Evolutionary conservation across 2,888 invertebrate genomes (phyloP).

Genomic region (Galeopsomyia nigrocyanea): DNA sequence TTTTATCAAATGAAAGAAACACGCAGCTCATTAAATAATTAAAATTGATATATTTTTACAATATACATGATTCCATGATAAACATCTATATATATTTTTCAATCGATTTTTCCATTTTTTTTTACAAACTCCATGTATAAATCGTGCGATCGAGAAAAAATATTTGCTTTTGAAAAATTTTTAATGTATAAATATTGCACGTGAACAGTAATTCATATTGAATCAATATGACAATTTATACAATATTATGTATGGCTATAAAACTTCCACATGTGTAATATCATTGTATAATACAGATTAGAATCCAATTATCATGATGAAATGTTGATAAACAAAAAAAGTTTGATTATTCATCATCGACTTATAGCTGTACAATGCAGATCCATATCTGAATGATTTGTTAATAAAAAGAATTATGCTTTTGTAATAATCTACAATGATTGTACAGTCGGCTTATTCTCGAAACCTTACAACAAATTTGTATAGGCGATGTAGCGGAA

Average conservation of each 20-base stretch:
- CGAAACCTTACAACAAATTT: too few species aligned
- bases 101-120: slow-evolving; percentile 37
- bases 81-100: slow-evolving; percentile 41
- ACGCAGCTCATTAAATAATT: slow-evolving; percentile 37
- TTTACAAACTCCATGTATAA: slow-evolving; percentile 43
- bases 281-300: slow-evolving; percentile 29
- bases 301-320: too few species aligned
- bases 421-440: too few species aligned
- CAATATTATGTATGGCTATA: slow-evolving; percentile 42
- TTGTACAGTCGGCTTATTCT: too few species aligned
- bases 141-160: slow-evolving; percentile 26
- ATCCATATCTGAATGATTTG: too few species aligned
- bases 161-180: slow-evolving; percentile 30
- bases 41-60: slow-evolving; percentile 44
- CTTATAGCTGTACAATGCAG: too few species aligned
- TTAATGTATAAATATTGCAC: slow-evolving; percentile 31
- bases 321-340: too few species aligned
- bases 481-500: too few species aligned
- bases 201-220: slow-evolving; percentile 31
- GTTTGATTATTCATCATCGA: too few species aligned
- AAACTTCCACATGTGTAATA: slow-evolving; percentile 30
- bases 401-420: too few species aligned
- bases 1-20: slow-evolving; percentile 39
- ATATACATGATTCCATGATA: slow-evolving; percentile 38
- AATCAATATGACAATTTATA: slow-evolving; percentile 44